Percentiles rank a stretch among this genome's conserved stretches.
Conservation (phyloP, 2,113 vertebrate species). For the Gadus chalcogrammus region DNA sequence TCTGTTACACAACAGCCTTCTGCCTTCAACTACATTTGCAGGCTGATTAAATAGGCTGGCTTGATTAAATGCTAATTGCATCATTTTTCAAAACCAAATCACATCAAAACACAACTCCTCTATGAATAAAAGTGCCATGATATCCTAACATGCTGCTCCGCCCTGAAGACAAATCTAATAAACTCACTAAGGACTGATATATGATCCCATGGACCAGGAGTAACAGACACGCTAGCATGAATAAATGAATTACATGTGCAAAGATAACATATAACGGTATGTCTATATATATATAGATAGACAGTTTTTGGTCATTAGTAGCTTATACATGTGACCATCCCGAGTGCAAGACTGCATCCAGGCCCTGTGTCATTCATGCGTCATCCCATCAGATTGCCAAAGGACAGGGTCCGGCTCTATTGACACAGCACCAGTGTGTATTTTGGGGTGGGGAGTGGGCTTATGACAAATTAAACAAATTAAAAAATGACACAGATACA, state of each 20-base stretch:
- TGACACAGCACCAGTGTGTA: constrained; percentile 25
- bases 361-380: constrained; percentile 15
- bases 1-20: constrained; percentile 6
- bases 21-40: constrained; percentile 14
- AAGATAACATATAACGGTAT: too few relatives aligned
- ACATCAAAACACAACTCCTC: constrained; percentile 28
- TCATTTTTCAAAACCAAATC: constrained; percentile 43
- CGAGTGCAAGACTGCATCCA: constrained; percentile 11
- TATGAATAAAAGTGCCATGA: constrained; percentile 38
- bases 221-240: too few relatives aligned
- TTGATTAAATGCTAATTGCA: constrained; percentile 50
- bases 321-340: constrained; percentile 10
- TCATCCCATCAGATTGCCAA: constrained; percentile 22
- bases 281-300: constrained; percentile 8
- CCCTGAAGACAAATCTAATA: constrained; percentile 16
- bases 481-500: too few relatives aligned
- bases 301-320: constrained; percentile 14
- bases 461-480: too few relatives aligned
- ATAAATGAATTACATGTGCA: too few relatives aligned
- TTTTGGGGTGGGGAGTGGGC: constrained; percentile 13
- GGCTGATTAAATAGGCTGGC: constrained; percentile 26
- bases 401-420: constrained; percentile 10
- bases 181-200: too few relatives aligned
- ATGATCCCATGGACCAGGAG: too few relatives aligned
- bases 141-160: constrained; percentile 27